Conservation (phyloP, 2,797 vertebrate species). For the Gastrophryne carolinensis region DNA sequence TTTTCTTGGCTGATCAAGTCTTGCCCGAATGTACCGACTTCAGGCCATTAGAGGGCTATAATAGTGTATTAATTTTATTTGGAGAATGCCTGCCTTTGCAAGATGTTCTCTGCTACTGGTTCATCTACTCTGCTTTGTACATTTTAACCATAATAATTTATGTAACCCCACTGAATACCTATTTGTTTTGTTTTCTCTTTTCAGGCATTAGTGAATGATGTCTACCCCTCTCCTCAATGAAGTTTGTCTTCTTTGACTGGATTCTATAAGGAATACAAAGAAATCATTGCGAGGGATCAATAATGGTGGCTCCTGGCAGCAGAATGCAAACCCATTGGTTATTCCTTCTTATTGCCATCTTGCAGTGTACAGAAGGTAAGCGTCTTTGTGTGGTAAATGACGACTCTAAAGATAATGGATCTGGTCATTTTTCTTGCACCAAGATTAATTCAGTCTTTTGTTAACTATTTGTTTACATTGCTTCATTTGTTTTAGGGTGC, state of each 20-base stretch:
- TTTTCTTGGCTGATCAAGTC: no score
- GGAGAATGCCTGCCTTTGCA: no score
- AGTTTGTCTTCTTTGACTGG: conserved; percentile 85
- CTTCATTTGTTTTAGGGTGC: no score
- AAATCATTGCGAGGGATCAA: conserved; percentile 77
- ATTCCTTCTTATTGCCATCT: conserved; percentile 87
- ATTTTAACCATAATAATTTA: no score
- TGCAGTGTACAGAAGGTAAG: conserved; percentile 92
- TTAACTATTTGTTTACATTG: no score
- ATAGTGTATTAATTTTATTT: no score
- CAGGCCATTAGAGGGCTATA: no score
- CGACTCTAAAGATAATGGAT: not conserved
- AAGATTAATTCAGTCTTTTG: no score
- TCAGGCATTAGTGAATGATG: conserved; percentile 89
- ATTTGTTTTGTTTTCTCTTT: conserved; percentile 59
- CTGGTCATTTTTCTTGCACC: no score
- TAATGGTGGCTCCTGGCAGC: conserved; percentile 93
- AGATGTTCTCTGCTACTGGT: no score
- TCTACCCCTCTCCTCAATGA: conserved; percentile 79
- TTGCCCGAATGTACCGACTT: no score
- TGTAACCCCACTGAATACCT: not conserved
- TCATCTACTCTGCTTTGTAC: no score
- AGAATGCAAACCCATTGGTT: conserved; percentile 93
- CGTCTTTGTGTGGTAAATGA: not conserved
- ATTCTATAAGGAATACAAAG: conserved; percentile 83